Percentiles rank a stretch among this genome's conserved stretches.
phyloP scores from a whole-genome alignment of 2,797 vertebrate species.

The Syngnathus rostellatus region DNA sequence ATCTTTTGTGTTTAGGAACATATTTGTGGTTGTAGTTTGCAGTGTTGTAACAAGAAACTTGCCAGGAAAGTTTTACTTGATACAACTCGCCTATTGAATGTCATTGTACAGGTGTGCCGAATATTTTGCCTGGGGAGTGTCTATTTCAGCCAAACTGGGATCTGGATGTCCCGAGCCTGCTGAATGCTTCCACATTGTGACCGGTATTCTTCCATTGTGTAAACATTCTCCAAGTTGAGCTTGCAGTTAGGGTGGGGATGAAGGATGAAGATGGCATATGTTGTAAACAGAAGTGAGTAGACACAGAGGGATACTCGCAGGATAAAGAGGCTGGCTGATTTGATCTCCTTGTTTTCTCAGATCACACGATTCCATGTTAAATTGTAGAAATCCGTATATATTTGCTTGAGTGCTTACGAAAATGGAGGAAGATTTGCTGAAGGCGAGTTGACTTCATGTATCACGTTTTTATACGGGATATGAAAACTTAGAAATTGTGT shows the following conservation, averaged over 20 bases:
- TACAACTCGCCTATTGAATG: not conserved
- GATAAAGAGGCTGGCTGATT: slow-evolving; percentile 14
- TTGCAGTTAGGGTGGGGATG: slow-evolving; percentile 36
- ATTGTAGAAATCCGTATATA: not conserved
- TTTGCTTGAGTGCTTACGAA: not conserved
- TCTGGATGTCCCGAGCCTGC: slow-evolving; percentile 19
- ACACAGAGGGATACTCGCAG: slow-evolving; percentile 28
- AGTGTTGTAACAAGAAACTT: too few relatives aligned
- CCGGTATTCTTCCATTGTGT: slow-evolving; percentile 33
- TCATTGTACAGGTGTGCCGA: not conserved
- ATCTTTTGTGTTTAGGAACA: too few relatives aligned
- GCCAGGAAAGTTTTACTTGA: not conserved
- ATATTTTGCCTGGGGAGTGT: slow-evolving; percentile 12
- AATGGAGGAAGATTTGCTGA: not conserved
- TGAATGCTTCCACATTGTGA: slow-evolving; percentile 22
- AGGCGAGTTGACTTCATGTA: not conserved
- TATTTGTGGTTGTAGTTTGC: too few relatives aligned
- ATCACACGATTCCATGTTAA: not conserved
- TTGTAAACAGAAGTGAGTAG: slow-evolving; percentile 47
- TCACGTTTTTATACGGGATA: not conserved
- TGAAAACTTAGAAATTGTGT: not conserved
- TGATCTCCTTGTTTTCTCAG: not conserved
- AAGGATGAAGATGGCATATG: slow-evolving; percentile 21
- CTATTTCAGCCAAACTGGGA: slow-evolving; percentile 21
- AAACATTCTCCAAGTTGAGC: slow-evolving; percentile 47